Base-by-base conservation (phyloP, 2,797 vertebrate species). In the Etheostoma perlongum region DNA sequence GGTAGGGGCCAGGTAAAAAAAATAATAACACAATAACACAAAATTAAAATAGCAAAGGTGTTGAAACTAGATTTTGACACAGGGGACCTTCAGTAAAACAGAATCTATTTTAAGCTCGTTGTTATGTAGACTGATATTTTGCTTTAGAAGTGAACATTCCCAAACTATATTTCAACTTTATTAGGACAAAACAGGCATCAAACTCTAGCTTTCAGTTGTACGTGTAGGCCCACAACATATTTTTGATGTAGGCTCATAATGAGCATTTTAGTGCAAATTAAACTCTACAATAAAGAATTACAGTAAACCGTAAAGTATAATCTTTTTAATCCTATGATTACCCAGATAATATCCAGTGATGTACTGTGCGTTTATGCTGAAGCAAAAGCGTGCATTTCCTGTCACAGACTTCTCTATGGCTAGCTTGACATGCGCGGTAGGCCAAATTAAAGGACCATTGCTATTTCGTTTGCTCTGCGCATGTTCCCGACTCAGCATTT, bases 391-490 rank as follows among this genome's bases (percentile, higher is more conserved):
- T 3, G 0, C 4, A 70, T n/a, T 87, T 91, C 84, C 90, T 36
- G 73, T 79, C 36, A 57, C 8, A 25, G 15, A n/a, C 16, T 8
- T 62, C 0, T 73, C 13, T 21, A n/a, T 55, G 13, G 5, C 6
- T 6, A 30, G 5, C 74, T 89, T 89, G 75, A 86, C 88, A 59
- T 85, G 89, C 85, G 86, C 74, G 73, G 88, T 91, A 30, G 30
- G 27, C 27, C 27, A 3, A 92, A 95, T 95, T 94, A 94, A 91
- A 92, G 88, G 88, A 91, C 90, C 89, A 87, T 90, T 87, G 93
- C 90, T 90, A 82, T 94, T 93, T 94, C 83, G 91, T 93, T 93
- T 93, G 91, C 88, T 94, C 91, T 95, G 94, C 89, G 92, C 92
- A 89, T 93, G 91, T 77, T 90, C 91, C 85, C 79, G 68, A 86